Percentiles rank a stretch among this genome's conserved stretches.
These are phyloP conservation scores for Grallaria varia DNA, from an alignment of 2,113 vertebrate genomes.

Conservation along the genomic window DNA sequence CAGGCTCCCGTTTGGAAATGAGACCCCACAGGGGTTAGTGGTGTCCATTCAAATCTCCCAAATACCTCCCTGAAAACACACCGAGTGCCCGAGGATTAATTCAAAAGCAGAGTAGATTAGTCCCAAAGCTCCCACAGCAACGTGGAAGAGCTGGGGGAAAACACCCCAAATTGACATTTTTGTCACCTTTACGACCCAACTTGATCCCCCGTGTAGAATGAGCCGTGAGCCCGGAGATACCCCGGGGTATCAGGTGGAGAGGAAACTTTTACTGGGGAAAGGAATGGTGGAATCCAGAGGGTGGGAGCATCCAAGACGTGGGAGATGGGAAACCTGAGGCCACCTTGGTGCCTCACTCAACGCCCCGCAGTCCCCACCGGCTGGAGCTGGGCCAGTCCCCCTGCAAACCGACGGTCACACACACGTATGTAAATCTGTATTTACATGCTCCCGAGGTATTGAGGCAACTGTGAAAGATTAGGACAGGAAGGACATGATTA, in stretches of 20 bases:
- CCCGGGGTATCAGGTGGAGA: constrained; percentile 23
- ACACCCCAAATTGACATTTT: not conserved
- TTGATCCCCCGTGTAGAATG: constrained; percentile 11
- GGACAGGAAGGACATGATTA: not conserved
- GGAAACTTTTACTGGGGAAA: constrained; percentile 44
- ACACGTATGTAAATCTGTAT: not conserved
- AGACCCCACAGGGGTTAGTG: constrained; percentile 4
- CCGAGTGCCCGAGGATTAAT: constrained; percentile 25
- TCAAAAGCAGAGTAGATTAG: constrained; percentile 26
- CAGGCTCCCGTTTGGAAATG: not conserved
- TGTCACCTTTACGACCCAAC: constrained; percentile 3
- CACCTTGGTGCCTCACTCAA: not conserved
- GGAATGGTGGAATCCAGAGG: not conserved
- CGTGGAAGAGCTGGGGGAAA: not conserved
- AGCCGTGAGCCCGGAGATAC: not conserved
- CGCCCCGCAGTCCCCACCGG: not conserved
- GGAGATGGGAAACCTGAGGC: not conserved
- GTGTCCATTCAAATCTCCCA: constrained; percentile 52
- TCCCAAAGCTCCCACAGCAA: not conserved
- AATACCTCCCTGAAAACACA: not conserved
- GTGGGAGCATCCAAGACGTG: not conserved
- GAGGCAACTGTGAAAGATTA: not conserved
- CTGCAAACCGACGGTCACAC: not conserved
- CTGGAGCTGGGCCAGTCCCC: not conserved
- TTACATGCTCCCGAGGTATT: not conserved